Evolutionary conservation across 1,140 invertebrate genomes (phyloP).

Genomic region (Belonocnema kinseyi): DNA sequence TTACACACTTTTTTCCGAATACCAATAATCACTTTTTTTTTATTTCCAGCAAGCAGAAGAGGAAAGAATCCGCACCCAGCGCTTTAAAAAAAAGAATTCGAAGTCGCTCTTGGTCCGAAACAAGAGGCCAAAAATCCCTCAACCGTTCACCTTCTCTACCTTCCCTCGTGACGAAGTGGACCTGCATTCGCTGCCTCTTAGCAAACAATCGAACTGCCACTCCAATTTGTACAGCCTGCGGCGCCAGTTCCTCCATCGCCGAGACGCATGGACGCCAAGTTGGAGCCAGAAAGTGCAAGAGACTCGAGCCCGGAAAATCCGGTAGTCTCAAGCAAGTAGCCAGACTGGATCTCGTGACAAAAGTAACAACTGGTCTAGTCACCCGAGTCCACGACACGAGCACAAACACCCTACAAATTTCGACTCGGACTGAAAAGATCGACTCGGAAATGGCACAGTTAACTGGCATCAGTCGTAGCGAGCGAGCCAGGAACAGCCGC

Average conservation of each 20-base stretch:
- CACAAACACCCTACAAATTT: conserved; percentile 56
- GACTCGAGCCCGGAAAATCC: conserved; percentile 62
- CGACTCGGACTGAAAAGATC: conserved; percentile 50
- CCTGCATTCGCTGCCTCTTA: conserved; percentile 71
- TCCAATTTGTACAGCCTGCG: conserved; percentile 69
- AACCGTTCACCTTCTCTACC: conserved; percentile 68
- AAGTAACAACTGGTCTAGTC: conserved; percentile 59
- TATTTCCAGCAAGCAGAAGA: conserved; percentile 58
- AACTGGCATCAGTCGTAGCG: conserved; percentile 66
- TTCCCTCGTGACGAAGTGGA: conserved; percentile 69
- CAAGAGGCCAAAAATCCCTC: conserved; percentile 43
- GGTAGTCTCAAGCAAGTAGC: conserved; percentile 57
- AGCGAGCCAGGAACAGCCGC: conserved; percentile 59
- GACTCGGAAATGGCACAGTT: conserved; percentile 70
- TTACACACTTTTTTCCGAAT: neutral
- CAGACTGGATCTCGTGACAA: conserved; percentile 58
- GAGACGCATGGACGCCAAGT: conserved; percentile 67
- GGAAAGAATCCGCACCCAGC: conserved; percentile 48
- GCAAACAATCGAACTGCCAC: conserved; percentile 68
- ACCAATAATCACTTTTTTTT: conserved; percentile 38
- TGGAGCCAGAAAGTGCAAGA: conserved; percentile 68
- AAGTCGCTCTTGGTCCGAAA: conserved; percentile 65
- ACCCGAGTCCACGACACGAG: conserved; percentile 60
- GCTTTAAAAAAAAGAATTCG: conserved; percentile 53
- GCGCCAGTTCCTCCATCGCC: conserved; percentile 68